Base-by-base conservation (phyloP, 1,140 invertebrate species). In the Agraylea sexmaculata region DNA sequence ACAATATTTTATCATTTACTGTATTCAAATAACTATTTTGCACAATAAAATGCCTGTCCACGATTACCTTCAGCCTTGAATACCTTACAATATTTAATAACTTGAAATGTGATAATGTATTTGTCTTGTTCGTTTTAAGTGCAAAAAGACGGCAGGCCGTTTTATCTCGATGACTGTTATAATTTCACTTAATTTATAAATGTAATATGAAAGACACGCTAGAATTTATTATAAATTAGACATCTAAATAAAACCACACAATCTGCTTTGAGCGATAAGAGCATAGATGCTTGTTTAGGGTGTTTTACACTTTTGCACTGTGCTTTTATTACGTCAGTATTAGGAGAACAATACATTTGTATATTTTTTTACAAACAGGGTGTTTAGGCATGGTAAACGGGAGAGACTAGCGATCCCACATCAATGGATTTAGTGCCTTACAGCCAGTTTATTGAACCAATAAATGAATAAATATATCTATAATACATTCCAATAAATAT, bases 361-460 rank as follows among this genome's bases (percentile, higher is more conserved):
- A 5, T 31, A 42, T 15, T 42, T 20, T 30, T 42, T 42, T 42
- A 37, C 42, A 35, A 34, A 44, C 42, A 44, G 42, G 42, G 42
- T 44, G 27, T 30, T 33, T 28, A 42, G 33, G 12, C 11, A 36
- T 22, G 3, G 28, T 35, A 16, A 39, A 40, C 18, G 2, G 21
- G 13, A 31, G 15, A 23, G 13, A 34, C 21, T 44, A 39, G 42
- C 23, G 10, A 28, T 42, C 36, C 27, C 37, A 39, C 37, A 21
- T 21, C 10, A 28, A 37, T 40, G 42, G 34, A 39, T 30, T 39
- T 44, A 44, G 42, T 44, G 42, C 42, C 42, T 44, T 44, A 44
- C 36, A 44, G 37, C 36, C 37, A 42, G 17, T 39, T 15, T 10
- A 17, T n/a, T n/a, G n/a, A n/a, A n/a, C n/a, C n/a, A n/a, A n/a